A percentile compares a stretch with the other conserved stretches of the same genome.
These are phyloP conservation scores for Orientallactaga bullata DNA, from an alignment of 2,113 vertebrate species.

Conservation along the genomic window DNA sequence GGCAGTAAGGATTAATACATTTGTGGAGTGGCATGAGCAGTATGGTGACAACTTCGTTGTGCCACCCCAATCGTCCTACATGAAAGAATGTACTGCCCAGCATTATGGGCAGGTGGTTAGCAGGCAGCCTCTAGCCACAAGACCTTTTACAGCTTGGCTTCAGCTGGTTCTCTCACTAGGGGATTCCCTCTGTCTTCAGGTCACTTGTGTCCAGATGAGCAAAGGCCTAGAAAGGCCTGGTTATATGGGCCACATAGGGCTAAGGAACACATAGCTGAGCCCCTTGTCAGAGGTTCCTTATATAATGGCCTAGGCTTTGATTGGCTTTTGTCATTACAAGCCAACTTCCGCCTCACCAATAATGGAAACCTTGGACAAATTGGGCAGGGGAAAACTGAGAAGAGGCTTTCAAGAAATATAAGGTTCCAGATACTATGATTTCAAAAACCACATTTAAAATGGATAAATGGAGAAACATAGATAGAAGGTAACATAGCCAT, in stretches of 20 bases:
- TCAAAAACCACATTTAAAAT: neutral
- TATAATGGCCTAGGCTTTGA: neutral
- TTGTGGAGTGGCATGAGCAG: neutral
- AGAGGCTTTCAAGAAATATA: neutral
- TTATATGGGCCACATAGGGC: fast-evolving
- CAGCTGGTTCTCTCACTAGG: neutral
- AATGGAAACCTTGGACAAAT: fast-evolving
- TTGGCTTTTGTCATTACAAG: neutral
- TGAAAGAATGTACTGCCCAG: neutral
- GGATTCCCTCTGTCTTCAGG: no score
- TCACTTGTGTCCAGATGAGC: neutral
- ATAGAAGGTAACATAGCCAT: neutral
- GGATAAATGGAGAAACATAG: neutral
- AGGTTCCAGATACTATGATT: neutral
- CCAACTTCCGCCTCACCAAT: neutral
- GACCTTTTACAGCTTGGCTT: neutral
- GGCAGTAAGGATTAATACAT: neutral
- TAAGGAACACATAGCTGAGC: neutral
- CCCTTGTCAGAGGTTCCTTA: neutral
- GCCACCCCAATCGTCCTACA: neutral
- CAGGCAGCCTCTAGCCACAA: neutral
- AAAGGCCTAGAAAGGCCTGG: neutral
- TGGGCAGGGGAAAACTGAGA: neutral
- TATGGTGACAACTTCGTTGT: neutral
- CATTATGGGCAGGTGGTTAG: neutral